A percentile compares a stretch with the other conserved stretches of the same genome.
These are phyloP conservation scores for Lanius collurio DNA, from an alignment of 2,113 vertebrate species.

Conservation along the genomic window DNA sequence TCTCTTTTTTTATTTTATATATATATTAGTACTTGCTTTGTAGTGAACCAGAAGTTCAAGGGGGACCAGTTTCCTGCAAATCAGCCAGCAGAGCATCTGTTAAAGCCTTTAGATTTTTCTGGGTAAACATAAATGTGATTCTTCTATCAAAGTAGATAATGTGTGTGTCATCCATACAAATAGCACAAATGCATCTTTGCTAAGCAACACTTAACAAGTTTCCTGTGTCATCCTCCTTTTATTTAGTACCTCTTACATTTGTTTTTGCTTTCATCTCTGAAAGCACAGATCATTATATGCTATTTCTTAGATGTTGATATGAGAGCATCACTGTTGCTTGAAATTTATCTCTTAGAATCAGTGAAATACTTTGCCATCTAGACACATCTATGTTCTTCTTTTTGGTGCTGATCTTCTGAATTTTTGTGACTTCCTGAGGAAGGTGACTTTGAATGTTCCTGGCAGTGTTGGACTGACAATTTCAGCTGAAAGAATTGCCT, in stretches of 20 bases:
- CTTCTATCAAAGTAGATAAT: not conserved
- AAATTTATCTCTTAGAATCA: not conserved
- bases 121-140: not conserved
- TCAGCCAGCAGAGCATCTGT: not conserved
- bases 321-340: not conserved
- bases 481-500: not conserved
- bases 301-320: not conserved
- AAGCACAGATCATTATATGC: slow-evolving; percentile 29
- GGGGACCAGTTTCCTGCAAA: not conserved
- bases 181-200: not conserved
- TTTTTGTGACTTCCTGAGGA: not conserved
- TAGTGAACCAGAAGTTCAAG: not conserved
- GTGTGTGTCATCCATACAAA: not conserved
- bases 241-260: slow-evolving; percentile 12
- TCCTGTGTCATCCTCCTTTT: not conserved
- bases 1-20: not conserved
- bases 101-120: not conserved
- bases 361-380: not conserved
- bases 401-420: not conserved
- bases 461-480: not conserved
- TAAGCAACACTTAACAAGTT: slow-evolving; percentile 3
- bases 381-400: not conserved
- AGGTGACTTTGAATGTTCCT: not conserved
- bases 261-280: slow-evolving; percentile 43
- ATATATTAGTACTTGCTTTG: not conserved